A percentile compares a stretch with the other conserved stretches of the same genome.
Conservation (phyloP, 2,113 vertebrate genomes). For the Cavia aperea region DNA sequence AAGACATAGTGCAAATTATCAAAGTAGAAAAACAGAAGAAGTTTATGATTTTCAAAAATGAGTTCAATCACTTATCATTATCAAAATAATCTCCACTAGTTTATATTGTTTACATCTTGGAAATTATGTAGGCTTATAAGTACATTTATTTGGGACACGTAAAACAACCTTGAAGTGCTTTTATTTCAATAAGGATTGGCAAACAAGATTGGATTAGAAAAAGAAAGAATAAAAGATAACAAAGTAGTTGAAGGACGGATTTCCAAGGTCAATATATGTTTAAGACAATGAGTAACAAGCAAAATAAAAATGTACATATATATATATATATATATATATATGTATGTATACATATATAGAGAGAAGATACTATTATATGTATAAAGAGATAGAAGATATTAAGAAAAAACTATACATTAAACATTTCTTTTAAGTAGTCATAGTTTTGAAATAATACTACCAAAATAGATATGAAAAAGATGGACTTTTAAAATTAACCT, state of each 20-base stretch:
- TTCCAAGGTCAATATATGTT: not conserved
- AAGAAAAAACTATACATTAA: not conserved
- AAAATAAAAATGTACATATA: not conserved
- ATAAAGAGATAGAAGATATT: not conserved
- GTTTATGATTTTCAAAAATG: not conserved
- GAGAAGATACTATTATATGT: too few species aligned
- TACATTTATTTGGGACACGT: not conserved
- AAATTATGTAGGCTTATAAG: not conserved
- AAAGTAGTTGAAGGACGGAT: not conserved
- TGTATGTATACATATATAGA: too few species aligned
- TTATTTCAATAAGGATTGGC: not conserved
- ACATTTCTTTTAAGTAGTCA: not conserved
- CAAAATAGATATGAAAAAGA: not conserved
- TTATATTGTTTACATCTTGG: not conserved
- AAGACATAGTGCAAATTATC: not conserved
- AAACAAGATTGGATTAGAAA: not conserved
- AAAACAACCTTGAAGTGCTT: not conserved
- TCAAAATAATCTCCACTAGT: not conserved
- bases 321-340: not conserved
- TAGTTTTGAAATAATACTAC: not conserved
- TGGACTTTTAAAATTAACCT: not conserved
- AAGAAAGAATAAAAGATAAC: not conserved
- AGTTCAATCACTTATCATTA: not conserved
- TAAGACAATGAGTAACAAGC: not conserved
- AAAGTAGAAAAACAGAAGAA: not conserved